Percentiles rank a stretch among this genome's conserved stretches.
phyloP scores from a whole-genome alignment of 2,888 invertebrate genomes.

The Timandra comae region DNA sequence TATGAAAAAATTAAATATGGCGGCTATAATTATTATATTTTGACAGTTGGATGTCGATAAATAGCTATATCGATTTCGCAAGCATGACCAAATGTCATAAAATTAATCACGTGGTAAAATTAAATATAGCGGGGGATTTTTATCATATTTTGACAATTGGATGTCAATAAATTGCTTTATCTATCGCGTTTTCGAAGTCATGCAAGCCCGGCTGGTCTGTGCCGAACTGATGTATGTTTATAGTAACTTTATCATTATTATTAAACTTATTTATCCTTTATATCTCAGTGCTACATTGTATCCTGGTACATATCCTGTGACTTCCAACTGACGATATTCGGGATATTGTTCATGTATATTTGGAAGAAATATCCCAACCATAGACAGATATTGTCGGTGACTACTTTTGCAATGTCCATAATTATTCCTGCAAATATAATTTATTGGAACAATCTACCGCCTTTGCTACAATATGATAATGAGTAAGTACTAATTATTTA shows the following conservation, averaged over 20 bases:
- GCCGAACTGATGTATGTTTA: background rate
- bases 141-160: no score
- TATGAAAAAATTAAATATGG: no score
- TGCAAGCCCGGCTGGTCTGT: no score
- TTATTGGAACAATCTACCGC: slow-evolving; percentile 18
- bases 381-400: slow-evolving; percentile 2
- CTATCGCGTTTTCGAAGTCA: no score
- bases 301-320: slow-evolving; percentile 26
- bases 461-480: slow-evolving; percentile 11
- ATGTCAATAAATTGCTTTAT: no score
- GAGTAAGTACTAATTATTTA: slow-evolving; percentile 12
- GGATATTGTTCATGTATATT: slow-evolving; percentile 18
- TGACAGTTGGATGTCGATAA: no score
- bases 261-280: background rate
- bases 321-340: slow-evolving; percentile 22
- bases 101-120: no score
- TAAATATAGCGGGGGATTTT: no score
- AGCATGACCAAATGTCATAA: no score
- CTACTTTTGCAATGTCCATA: slow-evolving; percentile 12
- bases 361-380: no score
- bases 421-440: slow-evolving; percentile 22
- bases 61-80: no score
- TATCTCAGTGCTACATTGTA: slow-evolving; percentile 20
- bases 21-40: no score
- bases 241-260: background rate